Conservation (phyloP, 2,113 vertebrate species). For the Eonycteris spelaea region DNA sequence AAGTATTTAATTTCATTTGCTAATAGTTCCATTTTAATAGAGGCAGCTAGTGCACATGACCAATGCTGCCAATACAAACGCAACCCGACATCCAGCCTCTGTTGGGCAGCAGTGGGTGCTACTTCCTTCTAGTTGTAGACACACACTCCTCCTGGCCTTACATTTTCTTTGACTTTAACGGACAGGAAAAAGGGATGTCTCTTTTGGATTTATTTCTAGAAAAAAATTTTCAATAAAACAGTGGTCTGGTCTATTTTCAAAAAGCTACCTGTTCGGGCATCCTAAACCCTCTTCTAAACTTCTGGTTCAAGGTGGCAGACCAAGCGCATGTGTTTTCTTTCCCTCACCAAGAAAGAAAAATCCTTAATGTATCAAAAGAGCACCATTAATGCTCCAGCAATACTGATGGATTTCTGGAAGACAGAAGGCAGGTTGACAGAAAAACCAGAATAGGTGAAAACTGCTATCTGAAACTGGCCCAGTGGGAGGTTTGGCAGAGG, state of each 20-base stretch:
- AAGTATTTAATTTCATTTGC: conserved; percentile 83
- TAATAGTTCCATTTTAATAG: conserved; percentile 80
- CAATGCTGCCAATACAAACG: not conserved
- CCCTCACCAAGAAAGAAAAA: not conserved
- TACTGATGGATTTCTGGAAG: not conserved
- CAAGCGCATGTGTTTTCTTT: not conserved
- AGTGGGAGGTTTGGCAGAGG: not conserved
- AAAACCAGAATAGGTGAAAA: not conserved
- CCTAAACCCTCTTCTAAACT: not conserved
- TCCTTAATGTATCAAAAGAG: not conserved
- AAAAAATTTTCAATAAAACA: not conserved
- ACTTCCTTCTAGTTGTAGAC: not conserved
- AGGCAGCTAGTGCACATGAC: conserved; percentile 60
- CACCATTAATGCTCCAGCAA: not conserved
- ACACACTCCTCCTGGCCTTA: not conserved
- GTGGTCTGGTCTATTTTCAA: not conserved
- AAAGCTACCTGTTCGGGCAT: not conserved
- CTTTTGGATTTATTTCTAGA: conserved; percentile 2
- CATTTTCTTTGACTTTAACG: not conserved
- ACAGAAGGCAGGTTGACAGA: not conserved
- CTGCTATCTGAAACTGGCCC: not conserved
- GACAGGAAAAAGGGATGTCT: not conserved
- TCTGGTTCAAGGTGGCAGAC: conserved; percentile 6
- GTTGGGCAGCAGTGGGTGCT: not conserved
- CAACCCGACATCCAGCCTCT: not conserved